A percentile compares a stretch with the other conserved stretches of the same genome.
Evolutionary conservation across 1,140 invertebrate species (phyloP).

Genomic region (Drosophila mojavensis): DNA sequence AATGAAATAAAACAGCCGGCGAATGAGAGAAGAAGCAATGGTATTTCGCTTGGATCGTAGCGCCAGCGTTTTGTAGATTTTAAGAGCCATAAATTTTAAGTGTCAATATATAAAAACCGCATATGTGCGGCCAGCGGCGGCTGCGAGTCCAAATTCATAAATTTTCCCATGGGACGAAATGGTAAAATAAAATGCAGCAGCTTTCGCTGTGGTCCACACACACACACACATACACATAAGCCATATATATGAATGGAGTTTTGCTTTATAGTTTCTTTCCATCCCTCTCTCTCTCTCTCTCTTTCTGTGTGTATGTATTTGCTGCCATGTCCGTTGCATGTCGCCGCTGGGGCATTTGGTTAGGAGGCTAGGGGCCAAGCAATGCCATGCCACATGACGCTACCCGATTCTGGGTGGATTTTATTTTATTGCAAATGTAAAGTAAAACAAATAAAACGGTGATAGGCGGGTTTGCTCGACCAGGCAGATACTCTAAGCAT

Average conservation of each 20-base stretch:
- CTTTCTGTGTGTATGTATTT: constrained; percentile 47
- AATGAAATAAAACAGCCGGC: background rate
- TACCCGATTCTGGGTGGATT: constrained; percentile 32
- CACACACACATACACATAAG: constrained; percentile 45
- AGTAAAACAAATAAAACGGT: constrained; percentile 28
- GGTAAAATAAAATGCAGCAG: constrained; percentile 54
- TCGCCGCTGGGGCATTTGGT: constrained; percentile 27
- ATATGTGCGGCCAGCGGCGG: constrained; percentile 49
- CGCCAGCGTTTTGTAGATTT: constrained; percentile 50
- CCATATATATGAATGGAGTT: constrained; percentile 33
- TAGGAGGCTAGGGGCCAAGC: background rate
- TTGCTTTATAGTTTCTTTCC: constrained; percentile 61
- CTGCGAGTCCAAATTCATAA: constrained; percentile 56
- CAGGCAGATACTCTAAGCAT: background rate
- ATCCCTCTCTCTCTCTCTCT: constrained; percentile 42
- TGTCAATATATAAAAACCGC: constrained; percentile 59
- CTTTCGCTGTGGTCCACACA: constrained; percentile 30
- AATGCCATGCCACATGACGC: constrained; percentile 33
- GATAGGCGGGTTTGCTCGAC: background rate
- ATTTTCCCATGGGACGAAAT: constrained; percentile 47
- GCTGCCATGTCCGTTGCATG: constrained; percentile 44
- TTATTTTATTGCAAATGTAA: constrained; percentile 51
- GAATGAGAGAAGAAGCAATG: background rate
- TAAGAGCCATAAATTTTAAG: constrained; percentile 55
- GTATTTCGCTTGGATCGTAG: background rate